Evolutionary conservation across 1,140 invertebrate species (phyloP), one percentile per base, ranked within the genome.

Genomic region (Pseudoatta argentina): DNA sequence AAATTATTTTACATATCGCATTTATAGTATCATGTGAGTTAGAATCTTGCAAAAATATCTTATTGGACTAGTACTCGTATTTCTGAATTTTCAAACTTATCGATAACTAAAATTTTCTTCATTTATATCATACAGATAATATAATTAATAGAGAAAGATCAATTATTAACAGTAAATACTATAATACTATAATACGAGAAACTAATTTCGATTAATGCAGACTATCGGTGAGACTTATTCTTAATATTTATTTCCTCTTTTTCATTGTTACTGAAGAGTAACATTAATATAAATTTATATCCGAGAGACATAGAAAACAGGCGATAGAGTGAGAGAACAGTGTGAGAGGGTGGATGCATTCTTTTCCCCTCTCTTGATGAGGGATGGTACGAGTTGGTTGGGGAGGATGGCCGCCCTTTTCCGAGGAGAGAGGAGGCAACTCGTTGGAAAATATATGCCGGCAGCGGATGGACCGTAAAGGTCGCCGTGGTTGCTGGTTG

Each of bases 381-480:
- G 44, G 55, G 48, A 55, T 73, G 57, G 69, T 14, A 59, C n/a
- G 21, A 51, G 51, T 53, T 61, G 34, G 27, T 59, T 48, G 27
- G 67, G 73, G 77, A 72, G 39, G 67, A 27, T 30, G 61, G 16
- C 16, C 53, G 69, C 24, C 53, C 67, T 72, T 44, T 24, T 44
- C 12, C 79, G 63, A 59, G 18, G 55, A 51, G 78, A 67, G 57
- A 59, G 66, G 72, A 88, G 83, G 83, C 48, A 72, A 83, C 67
- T 88, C 73, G 89, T 91, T 90, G 89, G 89, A 91, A 89, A 91
- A 91, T 87, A 86, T 89, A 85, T 75, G 86, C 51, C 59, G 86
- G 61, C 48, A 71, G 21, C 73, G 87, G 78, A 81, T 87, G 79
- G 83, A 91, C 87, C 89, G 78, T 91, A 90, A 91, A 89, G 90